Evolutionary conservation across 2,888 invertebrate genomes (phyloP), one percentile per base, ranked within the genome.

Genomic region (Hydrotaea cyrtoneurina): DNA sequence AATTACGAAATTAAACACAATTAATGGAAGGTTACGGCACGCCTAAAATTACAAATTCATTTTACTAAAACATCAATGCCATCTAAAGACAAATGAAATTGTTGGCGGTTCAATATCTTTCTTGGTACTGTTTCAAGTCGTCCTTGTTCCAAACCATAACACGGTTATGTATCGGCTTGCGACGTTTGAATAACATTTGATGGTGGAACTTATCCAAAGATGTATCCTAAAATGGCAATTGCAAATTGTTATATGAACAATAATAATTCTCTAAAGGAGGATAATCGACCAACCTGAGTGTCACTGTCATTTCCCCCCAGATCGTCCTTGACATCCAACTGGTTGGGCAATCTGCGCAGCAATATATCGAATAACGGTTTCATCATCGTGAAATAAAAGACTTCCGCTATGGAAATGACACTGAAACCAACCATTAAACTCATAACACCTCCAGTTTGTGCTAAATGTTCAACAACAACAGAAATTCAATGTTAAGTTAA

Each of bases 381-480:
- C 26, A 96, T 90, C 0, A 95, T 94, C 19, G 95, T 85, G 88
- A 94, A 96, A 91, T 96, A 97, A 10, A 95, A 85, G 8, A 96
- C 93, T 92, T 97, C 97, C 17, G 96, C 94, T 0, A 95, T 93
- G 85, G 96, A 96, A 89, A 97, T 93, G 87, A 96, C 94, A 89
- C 96, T 96, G 91, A 97, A 97, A 0, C 97, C 97, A 93, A 97
- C 94, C 92, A 96, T 96, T 0, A 97, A 93, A 0, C 96, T 96
- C 23, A 97, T 93, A 4, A 97, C 93, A 4, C 97, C 97, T 19
- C 97, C 97, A 0, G 96, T 95, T 89, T 95, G 96, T 0, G 96
- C 96, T 97, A 91, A 10, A 31, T 0, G 1, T 46, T 8, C 36
- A 19, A 46, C 26, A 36, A 39, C 10, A n/a, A n/a, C n/a, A n/a